These are phyloP conservation scores for Prostheceraeus crozeri DNA, from an alignment of 2,888 invertebrate genomes.

Conservation along the genomic window DNA sequence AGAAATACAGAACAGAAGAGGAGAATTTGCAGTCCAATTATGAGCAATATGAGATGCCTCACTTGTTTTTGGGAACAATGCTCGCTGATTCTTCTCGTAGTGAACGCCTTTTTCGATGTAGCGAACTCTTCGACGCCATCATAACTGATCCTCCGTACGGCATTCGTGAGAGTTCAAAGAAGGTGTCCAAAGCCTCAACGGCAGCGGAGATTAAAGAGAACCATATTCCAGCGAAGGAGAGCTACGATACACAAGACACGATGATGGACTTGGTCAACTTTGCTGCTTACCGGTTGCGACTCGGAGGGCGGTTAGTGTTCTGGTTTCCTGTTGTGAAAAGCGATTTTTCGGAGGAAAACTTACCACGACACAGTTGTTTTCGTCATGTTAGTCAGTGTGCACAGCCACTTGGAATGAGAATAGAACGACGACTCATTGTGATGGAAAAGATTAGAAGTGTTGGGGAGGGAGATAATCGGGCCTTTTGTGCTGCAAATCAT, in stretches of 20 bases:
- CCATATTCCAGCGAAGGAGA: constrained; percentile 63
- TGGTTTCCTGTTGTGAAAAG: constrained; percentile 90
- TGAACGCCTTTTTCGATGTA: constrained; percentile 63
- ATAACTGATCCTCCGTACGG: constrained; percentile 94
- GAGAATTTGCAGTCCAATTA: constrained; percentile 79
- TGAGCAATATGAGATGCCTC: constrained; percentile 69
- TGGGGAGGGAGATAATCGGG: no score
- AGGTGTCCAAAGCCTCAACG: constrained; percentile 58
- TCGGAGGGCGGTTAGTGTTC: constrained; percentile 76
- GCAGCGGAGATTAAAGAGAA: constrained; percentile 42
- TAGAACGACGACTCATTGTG: constrained; percentile 74
- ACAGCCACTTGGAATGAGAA: constrained; percentile 66
- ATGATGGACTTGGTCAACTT: constrained; percentile 76
- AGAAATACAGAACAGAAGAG: constrained; percentile 59
- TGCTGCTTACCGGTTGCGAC: constrained; percentile 68
- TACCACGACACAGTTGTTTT: no score
- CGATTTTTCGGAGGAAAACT: constrained; percentile 60
- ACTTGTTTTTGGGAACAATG: constrained; percentile 71
- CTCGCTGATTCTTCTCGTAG: constrained; percentile 73
- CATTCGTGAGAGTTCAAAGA: constrained; percentile 78
- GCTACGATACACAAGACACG: constrained; percentile 73
- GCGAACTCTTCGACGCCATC: constrained; percentile 71
- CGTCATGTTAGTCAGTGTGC: no score
- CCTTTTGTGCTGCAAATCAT: no score
- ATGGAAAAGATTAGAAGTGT: constrained; percentile 77